Evolutionary conservation across 2,113 vertebrate genomes (phyloP).

Genomic region (Sylvietta virens): DNA sequence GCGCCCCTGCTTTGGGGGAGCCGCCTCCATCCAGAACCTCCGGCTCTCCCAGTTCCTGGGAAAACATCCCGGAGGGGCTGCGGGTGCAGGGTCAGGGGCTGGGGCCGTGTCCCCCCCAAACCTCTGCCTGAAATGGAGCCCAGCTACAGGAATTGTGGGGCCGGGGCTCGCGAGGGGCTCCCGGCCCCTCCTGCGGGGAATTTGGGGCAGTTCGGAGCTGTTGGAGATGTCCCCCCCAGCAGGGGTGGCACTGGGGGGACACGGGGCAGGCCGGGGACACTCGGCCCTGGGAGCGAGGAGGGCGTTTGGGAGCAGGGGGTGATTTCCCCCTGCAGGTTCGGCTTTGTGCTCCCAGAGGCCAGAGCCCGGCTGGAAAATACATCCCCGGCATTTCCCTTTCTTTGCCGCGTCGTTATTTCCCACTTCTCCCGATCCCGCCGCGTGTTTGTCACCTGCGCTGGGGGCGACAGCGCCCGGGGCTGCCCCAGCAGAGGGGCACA

Average conservation of each 20-base stretch:
- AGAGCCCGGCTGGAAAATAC: background rate
- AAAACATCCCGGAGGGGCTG: accelerated
- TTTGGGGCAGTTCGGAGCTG: constrained; percentile 78
- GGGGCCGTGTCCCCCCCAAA: background rate
- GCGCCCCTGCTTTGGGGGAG: background rate
- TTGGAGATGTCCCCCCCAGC: background rate
- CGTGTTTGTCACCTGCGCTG: accelerated
- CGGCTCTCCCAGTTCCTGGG: accelerated
- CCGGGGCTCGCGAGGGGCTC: background rate
- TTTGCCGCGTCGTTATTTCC: accelerated
- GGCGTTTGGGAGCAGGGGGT: accelerated
- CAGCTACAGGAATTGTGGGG: constrained; percentile 61
- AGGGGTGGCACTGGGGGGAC: background rate
- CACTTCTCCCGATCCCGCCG: background rate
- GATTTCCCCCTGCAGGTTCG: background rate
- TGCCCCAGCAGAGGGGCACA: background rate
- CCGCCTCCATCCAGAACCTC: accelerated
- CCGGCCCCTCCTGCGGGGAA: constrained; percentile 45
- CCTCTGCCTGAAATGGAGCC: constrained; percentile 29
- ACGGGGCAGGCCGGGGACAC: background rate
- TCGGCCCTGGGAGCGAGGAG: background rate
- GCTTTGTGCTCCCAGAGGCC: background rate
- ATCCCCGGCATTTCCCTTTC: accelerated
- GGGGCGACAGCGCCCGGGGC: background rate
- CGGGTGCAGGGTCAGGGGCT: too few relatives aligned